These are phyloP conservation scores for Acronicta psi DNA, from an alignment of 2,888 invertebrate species.

Conservation along the genomic window DNA sequence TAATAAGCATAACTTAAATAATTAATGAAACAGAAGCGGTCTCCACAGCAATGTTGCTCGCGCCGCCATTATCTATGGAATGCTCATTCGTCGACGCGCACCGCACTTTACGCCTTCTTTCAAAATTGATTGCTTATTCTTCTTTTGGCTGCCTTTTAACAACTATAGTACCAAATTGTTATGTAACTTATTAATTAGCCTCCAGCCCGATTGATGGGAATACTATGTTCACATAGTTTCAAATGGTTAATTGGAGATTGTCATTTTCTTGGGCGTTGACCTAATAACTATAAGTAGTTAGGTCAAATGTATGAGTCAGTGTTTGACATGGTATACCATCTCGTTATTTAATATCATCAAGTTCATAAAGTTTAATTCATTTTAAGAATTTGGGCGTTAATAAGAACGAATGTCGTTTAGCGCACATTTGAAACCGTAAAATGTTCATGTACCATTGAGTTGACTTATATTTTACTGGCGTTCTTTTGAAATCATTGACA, in stretches of 20 bases:
- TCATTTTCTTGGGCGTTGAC: slow-evolving; percentile 62
- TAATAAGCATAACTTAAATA: too few relatives aligned
- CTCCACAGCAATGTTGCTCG: slow-evolving; percentile 55
- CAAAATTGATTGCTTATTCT: slow-evolving; percentile 76
- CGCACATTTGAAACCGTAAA: slow-evolving; percentile 12
- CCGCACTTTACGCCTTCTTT: slow-evolving; percentile 78
- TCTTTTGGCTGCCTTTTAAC: slow-evolving; percentile 73
- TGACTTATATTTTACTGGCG: too few relatives aligned
- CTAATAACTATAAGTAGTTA: slow-evolving; percentile 58
- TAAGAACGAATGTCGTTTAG: slow-evolving; percentile 4
- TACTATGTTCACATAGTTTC: slow-evolving; percentile 40
- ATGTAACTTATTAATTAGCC: slow-evolving; percentile 70
- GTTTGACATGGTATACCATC: slow-evolving; percentile 59
- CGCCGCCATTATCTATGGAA: slow-evolving; percentile 71
- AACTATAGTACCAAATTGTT: slow-evolving; percentile 69
- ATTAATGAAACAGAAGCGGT: slow-evolving; percentile 49
- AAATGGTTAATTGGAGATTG: slow-evolving; percentile 64
- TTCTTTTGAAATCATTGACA: too few relatives aligned
- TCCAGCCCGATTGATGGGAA: slow-evolving; percentile 48
- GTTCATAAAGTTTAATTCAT: slow-evolving; percentile 23
- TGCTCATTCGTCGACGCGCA: slow-evolving; percentile 70
- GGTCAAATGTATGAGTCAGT: slow-evolving; percentile 66
- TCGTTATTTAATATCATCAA: slow-evolving; percentile 59
- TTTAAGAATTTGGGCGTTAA: slow-evolving; percentile 19
- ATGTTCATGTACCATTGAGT: too few relatives aligned